A percentile compares a stretch with the other conserved stretches of the same genome.
These are phyloP conservation scores for Malacosoma neustria DNA, from an alignment of 2,888 invertebrate genomes.

Conservation along the genomic window DNA sequence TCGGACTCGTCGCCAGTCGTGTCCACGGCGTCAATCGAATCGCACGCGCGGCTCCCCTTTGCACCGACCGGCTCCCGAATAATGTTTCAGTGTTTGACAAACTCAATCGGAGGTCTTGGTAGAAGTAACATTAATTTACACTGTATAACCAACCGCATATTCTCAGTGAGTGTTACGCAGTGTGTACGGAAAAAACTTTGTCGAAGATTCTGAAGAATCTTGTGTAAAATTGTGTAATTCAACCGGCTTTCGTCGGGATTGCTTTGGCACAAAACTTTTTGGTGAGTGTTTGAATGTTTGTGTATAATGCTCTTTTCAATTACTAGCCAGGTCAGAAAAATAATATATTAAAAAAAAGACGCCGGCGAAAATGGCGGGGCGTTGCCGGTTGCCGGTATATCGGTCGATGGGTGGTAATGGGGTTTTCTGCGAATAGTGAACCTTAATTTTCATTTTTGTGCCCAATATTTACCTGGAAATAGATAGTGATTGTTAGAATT, in stretches of 20 bases:
- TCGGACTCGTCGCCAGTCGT: constrained; percentile 45
- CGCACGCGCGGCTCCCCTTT: constrained; percentile 67
- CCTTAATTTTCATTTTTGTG: constrained; percentile 33
- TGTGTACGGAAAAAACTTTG: constrained; percentile 75
- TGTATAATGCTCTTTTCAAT: constrained; percentile 7
- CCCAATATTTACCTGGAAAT: background rate
- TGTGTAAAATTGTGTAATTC: constrained; percentile 73
- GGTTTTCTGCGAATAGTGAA: constrained; percentile 50
- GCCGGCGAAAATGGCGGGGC: constrained; percentile 38
- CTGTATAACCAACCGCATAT: constrained; percentile 70
- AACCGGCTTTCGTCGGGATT: constrained; percentile 63
- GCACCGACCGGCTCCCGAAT: constrained; percentile 72
- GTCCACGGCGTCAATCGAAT: constrained; percentile 63
- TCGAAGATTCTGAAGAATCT: constrained; percentile 75
- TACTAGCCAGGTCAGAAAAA: no score
- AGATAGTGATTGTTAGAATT: background rate
- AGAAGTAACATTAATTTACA: constrained; percentile 72
- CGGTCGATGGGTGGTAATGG: constrained; percentile 29
- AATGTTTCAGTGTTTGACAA: constrained; percentile 74
- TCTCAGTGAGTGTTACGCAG: constrained; percentile 75
- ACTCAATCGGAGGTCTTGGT: constrained; percentile 72
- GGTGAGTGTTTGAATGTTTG: constrained; percentile 41
- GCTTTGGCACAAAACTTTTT: constrained; percentile 66
- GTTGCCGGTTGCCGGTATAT: constrained; percentile 59
- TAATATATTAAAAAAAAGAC: background rate